Evolutionary conservation across 2,888 invertebrate genomes (phyloP).

Genomic region (Digitonthophagus gazella): DNA sequence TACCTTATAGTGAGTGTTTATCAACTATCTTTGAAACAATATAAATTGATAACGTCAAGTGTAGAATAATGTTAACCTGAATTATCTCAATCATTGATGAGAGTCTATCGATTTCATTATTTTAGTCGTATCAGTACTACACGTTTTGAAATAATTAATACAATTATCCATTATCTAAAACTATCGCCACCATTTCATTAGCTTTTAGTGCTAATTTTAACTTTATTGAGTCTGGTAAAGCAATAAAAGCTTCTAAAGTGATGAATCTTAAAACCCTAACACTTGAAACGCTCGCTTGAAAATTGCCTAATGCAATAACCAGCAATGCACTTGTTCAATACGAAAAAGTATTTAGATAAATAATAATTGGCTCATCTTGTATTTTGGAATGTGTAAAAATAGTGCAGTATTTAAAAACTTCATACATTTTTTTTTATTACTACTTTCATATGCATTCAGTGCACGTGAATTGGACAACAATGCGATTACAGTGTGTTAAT

Average conservation of each 20-base stretch:
- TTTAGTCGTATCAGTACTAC: not conserved
- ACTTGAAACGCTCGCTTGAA: not conserved
- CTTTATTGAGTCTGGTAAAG: not conserved
- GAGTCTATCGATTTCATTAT: too few species aligned
- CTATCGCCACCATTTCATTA: too few species aligned
- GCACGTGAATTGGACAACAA: not conserved
- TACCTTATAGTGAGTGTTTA: not conserved
- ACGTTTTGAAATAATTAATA: too few species aligned
- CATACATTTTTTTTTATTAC: too few species aligned
- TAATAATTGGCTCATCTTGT: not conserved
- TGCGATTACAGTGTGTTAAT: not conserved
- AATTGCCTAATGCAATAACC: not conserved
- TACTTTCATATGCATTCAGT: not conserved
- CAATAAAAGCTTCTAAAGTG: not conserved
- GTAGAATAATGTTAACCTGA: not conserved
- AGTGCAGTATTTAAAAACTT: too few species aligned
- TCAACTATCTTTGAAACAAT: not conserved
- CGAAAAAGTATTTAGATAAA: not conserved
- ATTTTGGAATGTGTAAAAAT: not conserved
- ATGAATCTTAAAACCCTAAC: not conserved
- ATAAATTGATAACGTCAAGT: not conserved
- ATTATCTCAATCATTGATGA: not conserved
- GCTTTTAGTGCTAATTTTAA: not conserved
- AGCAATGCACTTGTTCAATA: not conserved
- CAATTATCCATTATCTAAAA: too few species aligned